phyloP scores from a whole-genome alignment of 2,113 vertebrate species.

The Stictonetta naevosa region DNA sequence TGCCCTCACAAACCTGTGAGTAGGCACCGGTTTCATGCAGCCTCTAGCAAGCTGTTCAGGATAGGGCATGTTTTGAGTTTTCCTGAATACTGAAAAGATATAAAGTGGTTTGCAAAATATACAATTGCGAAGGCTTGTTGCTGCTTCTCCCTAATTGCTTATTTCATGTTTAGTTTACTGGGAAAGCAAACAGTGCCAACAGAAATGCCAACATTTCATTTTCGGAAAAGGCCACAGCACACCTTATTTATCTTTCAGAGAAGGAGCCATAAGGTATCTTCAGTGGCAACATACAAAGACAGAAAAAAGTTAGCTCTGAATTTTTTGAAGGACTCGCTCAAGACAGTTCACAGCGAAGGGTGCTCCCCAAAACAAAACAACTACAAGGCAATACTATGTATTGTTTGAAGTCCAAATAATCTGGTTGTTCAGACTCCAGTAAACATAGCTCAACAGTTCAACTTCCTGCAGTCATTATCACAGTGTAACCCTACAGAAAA shows the following conservation, averaged over 20 bases:
- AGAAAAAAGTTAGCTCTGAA: not conserved
- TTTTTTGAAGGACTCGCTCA: not conserved
- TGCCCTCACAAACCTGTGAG: not conserved
- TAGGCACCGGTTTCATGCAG: not conserved
- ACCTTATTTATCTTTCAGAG: not conserved
- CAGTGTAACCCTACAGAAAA: not conserved
- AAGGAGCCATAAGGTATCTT: not conserved
- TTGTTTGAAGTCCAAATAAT: not conserved
- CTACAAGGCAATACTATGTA: not conserved
- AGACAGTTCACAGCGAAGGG: not conserved
- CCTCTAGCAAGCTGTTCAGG: not conserved
- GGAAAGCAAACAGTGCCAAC: not conserved
- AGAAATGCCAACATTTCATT: not conserved
- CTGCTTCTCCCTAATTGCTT: not conserved
- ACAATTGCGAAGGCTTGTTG: not conserved
- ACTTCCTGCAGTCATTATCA: not conserved
- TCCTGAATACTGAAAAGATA: not conserved
- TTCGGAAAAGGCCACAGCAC: not conserved
- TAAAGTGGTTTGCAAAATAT: not conserved
- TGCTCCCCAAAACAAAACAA: not conserved
- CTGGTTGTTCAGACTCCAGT: not conserved
- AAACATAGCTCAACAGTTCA: not conserved
- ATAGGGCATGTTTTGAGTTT: not conserved
- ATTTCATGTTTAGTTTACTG: not conserved
- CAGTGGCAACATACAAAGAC: not conserved